Conservation (phyloP, 2,797 vertebrate genomes). For the Synaphobranchus kaupii region DNA sequence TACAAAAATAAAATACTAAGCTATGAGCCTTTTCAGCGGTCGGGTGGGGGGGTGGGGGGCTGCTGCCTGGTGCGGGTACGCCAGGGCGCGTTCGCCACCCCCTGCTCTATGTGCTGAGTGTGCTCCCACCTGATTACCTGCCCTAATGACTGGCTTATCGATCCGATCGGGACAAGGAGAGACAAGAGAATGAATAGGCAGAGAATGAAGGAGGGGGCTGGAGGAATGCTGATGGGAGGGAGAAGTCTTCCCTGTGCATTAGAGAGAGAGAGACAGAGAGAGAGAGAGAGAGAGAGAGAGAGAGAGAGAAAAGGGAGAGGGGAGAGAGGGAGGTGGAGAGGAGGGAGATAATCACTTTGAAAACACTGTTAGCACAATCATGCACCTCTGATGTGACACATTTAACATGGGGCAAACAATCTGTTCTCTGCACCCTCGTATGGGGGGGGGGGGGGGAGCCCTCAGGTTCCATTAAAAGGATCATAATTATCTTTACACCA, state of each 20-base stretch:
- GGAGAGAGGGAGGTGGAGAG: background rate
- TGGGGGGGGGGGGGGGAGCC: background rate
- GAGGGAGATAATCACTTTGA: background rate
- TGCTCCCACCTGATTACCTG: conserved; percentile 52
- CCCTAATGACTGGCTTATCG: conserved; percentile 64
- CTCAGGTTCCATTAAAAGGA: background rate
- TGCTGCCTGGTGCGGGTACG: background rate
- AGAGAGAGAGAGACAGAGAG: conserved; percentile 24
- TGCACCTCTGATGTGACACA: background rate
- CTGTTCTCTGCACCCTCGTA: background rate
- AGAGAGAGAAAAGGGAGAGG: conserved; percentile 38
- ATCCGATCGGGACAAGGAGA: conserved; percentile 62
- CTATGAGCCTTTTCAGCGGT: background rate
- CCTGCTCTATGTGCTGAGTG: conserved; percentile 43
- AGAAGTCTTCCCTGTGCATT: background rate
- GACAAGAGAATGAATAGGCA: conserved; percentile 64
- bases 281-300: conserved; percentile 44
- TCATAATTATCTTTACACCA: conserved; percentile 4
- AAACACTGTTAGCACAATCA: background rate
- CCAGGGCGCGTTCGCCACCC: background rate
- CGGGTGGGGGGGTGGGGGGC: background rate
- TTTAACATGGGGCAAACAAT: background rate
- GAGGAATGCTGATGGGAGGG: background rate
- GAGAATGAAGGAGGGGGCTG: conserved; percentile 40
- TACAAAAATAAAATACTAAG: background rate